phyloP scores from a whole-genome alignment of 2,888 invertebrate species.

The Tiliacea citrago region DNA sequence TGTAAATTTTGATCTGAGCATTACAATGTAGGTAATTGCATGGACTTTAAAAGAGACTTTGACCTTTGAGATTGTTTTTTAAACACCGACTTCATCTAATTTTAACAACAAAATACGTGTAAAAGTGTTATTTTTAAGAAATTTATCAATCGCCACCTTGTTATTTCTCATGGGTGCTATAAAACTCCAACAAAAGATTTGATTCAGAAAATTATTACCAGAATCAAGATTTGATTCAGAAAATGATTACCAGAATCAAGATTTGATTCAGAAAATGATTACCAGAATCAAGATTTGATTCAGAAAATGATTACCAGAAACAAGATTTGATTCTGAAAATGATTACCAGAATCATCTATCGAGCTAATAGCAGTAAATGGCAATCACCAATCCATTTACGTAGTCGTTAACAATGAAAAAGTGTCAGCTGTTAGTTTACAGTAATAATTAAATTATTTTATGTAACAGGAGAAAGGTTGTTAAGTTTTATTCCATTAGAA shows the following conservation, averaged over 20 bases:
- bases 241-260: too few relatives aligned
- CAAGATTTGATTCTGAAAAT: not conserved
- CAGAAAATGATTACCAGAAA: not conserved
- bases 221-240: too few relatives aligned
- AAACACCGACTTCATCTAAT: too few relatives aligned
- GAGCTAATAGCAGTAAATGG: not conserved
- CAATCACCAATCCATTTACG: not conserved
- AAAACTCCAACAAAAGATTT: too few relatives aligned
- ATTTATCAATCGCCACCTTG: too few relatives aligned
- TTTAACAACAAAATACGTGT: too few relatives aligned
- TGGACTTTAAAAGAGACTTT: not conserved
- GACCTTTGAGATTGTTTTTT: too few relatives aligned
- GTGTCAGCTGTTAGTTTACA: constrained; percentile 27
- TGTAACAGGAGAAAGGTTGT: constrained; percentile 59
- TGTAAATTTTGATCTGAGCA: not conserved
- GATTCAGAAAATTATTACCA: too few relatives aligned
- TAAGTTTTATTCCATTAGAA: constrained; percentile 78
- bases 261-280: too few relatives aligned
- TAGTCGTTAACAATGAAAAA: constrained; percentile 17
- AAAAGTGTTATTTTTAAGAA: too few relatives aligned
- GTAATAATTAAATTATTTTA: constrained; percentile 40
- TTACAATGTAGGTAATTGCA: not conserved
- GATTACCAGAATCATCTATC: not conserved
- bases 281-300: not conserved
- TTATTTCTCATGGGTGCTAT: not conserved